A percentile compares a stretch with the other conserved stretches of the same genome.
Conservation (phyloP, 2,113 vertebrate species). For the Leucoraja erinaceus region DNA sequence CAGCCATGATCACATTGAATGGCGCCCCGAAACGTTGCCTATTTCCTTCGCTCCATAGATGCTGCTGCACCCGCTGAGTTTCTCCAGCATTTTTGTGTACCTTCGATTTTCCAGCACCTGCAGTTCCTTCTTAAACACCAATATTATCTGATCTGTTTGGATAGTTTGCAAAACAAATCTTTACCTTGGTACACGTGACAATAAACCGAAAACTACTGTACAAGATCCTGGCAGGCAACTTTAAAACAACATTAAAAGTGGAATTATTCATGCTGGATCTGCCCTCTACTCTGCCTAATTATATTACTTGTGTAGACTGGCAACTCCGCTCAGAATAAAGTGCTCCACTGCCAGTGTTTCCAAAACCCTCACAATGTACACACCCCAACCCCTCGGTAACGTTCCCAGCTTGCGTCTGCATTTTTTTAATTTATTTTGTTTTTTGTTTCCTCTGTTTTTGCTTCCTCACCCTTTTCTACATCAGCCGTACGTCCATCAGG, state of each 20-base stretch:
- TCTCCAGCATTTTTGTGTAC: too few species aligned
- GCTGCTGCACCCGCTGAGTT: too few species aligned
- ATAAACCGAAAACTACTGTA: not conserved
- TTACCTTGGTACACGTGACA: too few species aligned
- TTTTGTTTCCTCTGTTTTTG: not conserved
- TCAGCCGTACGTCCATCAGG: too few species aligned
- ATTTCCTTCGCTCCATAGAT: too few species aligned
- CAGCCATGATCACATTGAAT: too few species aligned
- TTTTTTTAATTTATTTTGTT: not conserved
- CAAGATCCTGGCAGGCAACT: not conserved
- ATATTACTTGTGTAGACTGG: not conserved
- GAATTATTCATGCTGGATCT: not conserved
- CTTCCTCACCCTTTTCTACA: not conserved
- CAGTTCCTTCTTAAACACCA: too few species aligned
- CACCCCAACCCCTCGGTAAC: not conserved
- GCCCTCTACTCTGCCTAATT: not conserved
- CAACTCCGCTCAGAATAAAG: not conserved
- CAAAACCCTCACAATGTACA: not conserved
- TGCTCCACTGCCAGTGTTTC: not conserved
- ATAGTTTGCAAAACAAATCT: too few species aligned
- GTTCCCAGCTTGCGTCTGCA: not conserved
- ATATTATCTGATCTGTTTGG: too few species aligned
- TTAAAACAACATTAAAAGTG: not conserved
- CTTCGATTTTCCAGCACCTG: too few species aligned
- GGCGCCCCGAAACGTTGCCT: too few species aligned